Percentiles rank a stretch among this genome's conserved stretches.
These are phyloP conservation scores for Magallana gigas DNA, from an alignment of 1,140 invertebrate species.

Conservation along the genomic window DNA sequence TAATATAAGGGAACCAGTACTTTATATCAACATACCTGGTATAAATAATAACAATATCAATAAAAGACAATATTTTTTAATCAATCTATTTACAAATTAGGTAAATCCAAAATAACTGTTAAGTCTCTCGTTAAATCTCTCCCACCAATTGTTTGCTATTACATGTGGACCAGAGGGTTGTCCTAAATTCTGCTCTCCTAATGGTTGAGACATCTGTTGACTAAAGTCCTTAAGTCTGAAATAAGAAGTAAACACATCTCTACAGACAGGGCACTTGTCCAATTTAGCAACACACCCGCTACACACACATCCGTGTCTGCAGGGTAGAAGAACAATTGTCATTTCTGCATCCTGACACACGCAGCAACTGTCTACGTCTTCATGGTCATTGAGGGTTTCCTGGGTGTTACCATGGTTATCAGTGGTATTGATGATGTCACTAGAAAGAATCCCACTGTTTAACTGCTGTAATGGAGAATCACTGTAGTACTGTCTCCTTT, in stretches of 20 bases:
- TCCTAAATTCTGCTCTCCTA: not conserved
- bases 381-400: not conserved
- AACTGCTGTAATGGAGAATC: not conserved
- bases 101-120: constrained; percentile 41
- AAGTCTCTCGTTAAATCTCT: constrained; percentile 33
- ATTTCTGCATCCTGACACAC: constrained; percentile 88
- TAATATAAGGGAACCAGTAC: too few species aligned
- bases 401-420: too few species aligned
- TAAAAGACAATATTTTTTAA: too few species aligned
- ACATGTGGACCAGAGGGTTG: not conserved
- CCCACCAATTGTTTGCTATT: constrained; percentile 16
- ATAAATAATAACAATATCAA: too few species aligned
- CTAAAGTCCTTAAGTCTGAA: constrained; percentile 78
- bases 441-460: too few species aligned
- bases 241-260: constrained; percentile 88
- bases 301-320: constrained; percentile 90
- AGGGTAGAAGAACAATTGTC: constrained; percentile 88
- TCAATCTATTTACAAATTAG: not conserved
- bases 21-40: too few species aligned
- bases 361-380: constrained; percentile 81
- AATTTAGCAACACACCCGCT: constrained; percentile 79
- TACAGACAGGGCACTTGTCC: constrained; percentile 87
- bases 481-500: not conserved
- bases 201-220: not conserved
- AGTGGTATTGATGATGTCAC: too few species aligned